Conservation (phyloP, 1,140 invertebrate genomes). For the Vanessa tameamea region DNA sequence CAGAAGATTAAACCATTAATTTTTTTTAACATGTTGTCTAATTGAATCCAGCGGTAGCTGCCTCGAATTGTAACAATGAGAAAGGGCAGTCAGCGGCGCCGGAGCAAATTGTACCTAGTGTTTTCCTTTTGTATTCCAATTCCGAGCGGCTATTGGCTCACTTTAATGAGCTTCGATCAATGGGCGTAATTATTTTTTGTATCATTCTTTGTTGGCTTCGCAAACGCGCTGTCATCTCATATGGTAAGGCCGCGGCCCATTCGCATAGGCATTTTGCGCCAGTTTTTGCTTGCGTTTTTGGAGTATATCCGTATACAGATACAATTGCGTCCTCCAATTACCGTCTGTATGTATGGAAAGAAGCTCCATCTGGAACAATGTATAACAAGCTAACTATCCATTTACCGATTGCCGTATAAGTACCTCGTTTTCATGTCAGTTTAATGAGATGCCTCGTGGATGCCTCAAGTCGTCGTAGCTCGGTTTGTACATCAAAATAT, state of each 20-base stretch:
- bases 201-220: slow-evolving; percentile 71
- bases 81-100: slow-evolving; percentile 66
- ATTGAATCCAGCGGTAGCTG: slow-evolving; percentile 70
- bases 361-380: slow-evolving; percentile 56
- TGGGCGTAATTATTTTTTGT: slow-evolving; percentile 78
- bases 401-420: slow-evolving; percentile 56
- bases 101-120: slow-evolving; percentile 64
- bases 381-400: slow-evolving; percentile 51
- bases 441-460: slow-evolving; percentile 60
- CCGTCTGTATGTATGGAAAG: slow-evolving; percentile 49
- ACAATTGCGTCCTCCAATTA: slow-evolving; percentile 59
- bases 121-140: slow-evolving; percentile 60
- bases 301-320: slow-evolving; percentile 64
- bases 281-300: slow-evolving; percentile 68
- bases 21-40: slow-evolving; percentile 55
- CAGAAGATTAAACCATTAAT: slow-evolving; percentile 9
- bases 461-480: slow-evolving; percentile 23
- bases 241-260: slow-evolving; percentile 49
- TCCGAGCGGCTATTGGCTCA: slow-evolving; percentile 62
- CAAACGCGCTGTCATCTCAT: slow-evolving; percentile 67
- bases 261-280: slow-evolving; percentile 49
- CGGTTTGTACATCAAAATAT: slow-evolving; percentile 30
- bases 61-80: slow-evolving; percentile 67
- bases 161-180: slow-evolving; percentile 75
- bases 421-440: slow-evolving; percentile 56